These are phyloP conservation scores for Emmelina monodactyla DNA, from an alignment of 2,888 invertebrate genomes.

Conservation along the genomic window DNA sequence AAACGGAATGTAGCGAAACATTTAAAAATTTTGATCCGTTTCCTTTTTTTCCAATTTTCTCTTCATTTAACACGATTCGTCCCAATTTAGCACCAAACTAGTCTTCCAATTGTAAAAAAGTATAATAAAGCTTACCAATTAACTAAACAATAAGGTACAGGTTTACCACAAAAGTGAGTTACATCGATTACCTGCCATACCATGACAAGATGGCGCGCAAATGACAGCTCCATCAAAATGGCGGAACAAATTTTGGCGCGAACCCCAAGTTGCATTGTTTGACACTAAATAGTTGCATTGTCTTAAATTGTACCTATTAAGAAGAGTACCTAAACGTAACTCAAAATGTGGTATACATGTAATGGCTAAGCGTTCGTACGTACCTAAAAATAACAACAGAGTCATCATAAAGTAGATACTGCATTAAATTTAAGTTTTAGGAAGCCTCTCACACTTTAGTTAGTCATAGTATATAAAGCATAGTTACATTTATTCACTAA, in stretches of 20 bases:
- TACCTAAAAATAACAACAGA: slow-evolving; percentile 64
- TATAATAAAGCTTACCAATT: slow-evolving; percentile 56
- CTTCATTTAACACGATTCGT: slow-evolving; percentile 25
- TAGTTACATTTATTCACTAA: slow-evolving; percentile 19
- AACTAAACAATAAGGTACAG: slow-evolving; percentile 37
- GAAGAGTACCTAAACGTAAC: too few species aligned
- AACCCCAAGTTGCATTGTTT: too few species aligned
- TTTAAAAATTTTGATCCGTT: slow-evolving; percentile 29
- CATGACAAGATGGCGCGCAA: too few species aligned
- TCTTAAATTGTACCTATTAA: too few species aligned
- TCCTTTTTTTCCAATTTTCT: slow-evolving; percentile 30
- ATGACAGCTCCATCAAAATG: too few species aligned
- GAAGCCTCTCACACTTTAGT: slow-evolving; percentile 58
- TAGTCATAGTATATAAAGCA: slow-evolving; percentile 34
- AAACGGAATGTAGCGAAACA: slow-evolving; percentile 57
- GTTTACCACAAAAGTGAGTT: neutral
- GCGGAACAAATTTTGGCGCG: too few species aligned
- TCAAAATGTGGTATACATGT: slow-evolving; percentile 17
- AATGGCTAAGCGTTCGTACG: slow-evolving; percentile 58
- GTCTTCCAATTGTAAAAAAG: slow-evolving; percentile 59
- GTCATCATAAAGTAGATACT: slow-evolving; percentile 49
- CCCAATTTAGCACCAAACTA: slow-evolving; percentile 64
- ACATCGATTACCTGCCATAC: slow-evolving; percentile 1
- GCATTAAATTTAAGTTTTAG: slow-evolving; percentile 43
- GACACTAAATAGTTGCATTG: too few species aligned